A percentile compares a stretch with the other conserved stretches of the same genome.
Conservation (phyloP, 2,113 vertebrate species). For the Poeciliopsis retropinna region DNA sequence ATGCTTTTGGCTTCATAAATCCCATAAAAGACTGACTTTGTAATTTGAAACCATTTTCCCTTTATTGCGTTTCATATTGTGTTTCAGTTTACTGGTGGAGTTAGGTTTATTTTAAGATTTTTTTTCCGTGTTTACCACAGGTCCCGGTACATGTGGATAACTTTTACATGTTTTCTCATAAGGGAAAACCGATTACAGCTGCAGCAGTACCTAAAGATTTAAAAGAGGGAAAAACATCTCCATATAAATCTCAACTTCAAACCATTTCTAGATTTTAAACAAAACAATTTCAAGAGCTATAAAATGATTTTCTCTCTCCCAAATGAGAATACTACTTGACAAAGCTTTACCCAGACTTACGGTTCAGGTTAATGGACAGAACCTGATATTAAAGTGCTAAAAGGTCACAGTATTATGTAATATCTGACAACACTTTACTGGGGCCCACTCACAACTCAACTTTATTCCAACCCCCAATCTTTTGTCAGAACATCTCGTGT, state of each 20-base stretch:
- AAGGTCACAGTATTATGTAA: not conserved
- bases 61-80: not conserved
- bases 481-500: constrained; percentile 11
- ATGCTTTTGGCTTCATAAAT: too few relatives aligned
- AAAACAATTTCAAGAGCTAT: not conserved
- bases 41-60: not conserved
- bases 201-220: not conserved
- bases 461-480: not conserved
- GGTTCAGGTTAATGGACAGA: constrained; percentile 7
- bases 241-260: not conserved
- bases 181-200: not conserved
- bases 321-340: not conserved
- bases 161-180: not conserved
- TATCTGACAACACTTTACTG: not conserved
- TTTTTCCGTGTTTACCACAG: not conserved
- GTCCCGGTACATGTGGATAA: not conserved
- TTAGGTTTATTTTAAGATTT: not conserved
- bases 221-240: not conserved
- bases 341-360: not conserved
- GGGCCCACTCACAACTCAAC: not conserved
- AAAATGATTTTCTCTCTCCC: not conserved
- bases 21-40: too few relatives aligned
- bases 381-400: constrained; percentile 1
- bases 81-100: too few relatives aligned
- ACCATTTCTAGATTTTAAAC: not conserved